Conservation (phyloP, 2,113 vertebrate genomes). For the Abramis brama region DNA sequence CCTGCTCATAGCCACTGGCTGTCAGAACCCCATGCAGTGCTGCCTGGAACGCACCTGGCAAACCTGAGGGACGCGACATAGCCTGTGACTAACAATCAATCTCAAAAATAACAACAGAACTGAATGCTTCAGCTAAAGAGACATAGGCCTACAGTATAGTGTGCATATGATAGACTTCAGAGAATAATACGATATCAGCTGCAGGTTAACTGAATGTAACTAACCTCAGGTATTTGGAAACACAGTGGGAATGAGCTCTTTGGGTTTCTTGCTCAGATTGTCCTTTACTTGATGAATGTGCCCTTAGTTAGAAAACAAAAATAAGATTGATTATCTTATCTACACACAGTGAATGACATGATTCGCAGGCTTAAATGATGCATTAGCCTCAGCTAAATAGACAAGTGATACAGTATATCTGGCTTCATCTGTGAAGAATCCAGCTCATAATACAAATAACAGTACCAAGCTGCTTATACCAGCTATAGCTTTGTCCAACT, state of each 20-base stretch:
- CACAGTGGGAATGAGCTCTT: conserved; percentile 70
- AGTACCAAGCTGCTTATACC: conserved; percentile 59
- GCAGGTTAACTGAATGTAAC: background rate
- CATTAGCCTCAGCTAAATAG: background rate
- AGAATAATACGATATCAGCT: background rate
- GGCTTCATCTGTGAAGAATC: conserved; percentile 2
- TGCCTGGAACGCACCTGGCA: conserved; percentile 79
- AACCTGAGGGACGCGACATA: conserved; percentile 61
- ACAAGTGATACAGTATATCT: background rate
- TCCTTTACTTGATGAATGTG: conserved; percentile 75
- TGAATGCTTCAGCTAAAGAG: too few relatives aligned
- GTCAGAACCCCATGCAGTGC: conserved; percentile 77
- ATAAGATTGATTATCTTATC: background rate
- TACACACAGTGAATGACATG: background rate
- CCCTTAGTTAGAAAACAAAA: conserved; percentile 55
- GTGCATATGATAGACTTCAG: background rate
- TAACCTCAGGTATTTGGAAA: conserved; percentile 77
- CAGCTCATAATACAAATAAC: background rate
- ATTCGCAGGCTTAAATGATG: background rate
- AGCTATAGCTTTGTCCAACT: conserved; percentile 70
- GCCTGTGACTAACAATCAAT: background rate
- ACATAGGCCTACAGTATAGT: background rate
- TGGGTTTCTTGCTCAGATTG: conserved; percentile 63
- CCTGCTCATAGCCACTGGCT: conserved; percentile 66
- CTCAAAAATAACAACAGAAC: too few relatives aligned